Evolutionary conservation across 2,888 invertebrate species (phyloP), one percentile per base, ranked within the genome.

Genomic region (Melipona beecheii): DNA sequence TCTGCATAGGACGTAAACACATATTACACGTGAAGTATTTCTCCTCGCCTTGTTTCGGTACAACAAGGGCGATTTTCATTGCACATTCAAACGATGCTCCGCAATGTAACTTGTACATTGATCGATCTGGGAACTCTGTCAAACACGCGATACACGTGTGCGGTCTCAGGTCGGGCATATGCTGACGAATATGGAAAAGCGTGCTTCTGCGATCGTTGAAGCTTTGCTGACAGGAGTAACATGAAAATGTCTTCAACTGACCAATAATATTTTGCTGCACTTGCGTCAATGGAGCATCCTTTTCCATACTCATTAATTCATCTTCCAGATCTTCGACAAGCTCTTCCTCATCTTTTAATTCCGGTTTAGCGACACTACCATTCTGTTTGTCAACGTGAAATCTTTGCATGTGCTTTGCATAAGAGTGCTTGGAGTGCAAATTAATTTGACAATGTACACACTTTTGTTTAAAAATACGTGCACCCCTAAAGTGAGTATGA

Each of bases 81-180:
- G 96, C 96, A 85, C 96, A 96, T 80, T 96, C 96, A 15, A 94
- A 94, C 0, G 94, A 94, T 0, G 91, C 93, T 21, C 90, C 91
- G 71, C 94, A 94, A 68, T 94, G 94, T 0, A 91, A 52, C 15
- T 94, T 94, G 71, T 94, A 94, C 77, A 92, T 90, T 0, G 92
- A 89, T 17, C 93, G 91, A 78, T 94, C 94, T 0, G 92, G 89
- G 65, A 94, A 94, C 65, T 93, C 93, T 0, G 93, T 94, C 6
- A 94, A 85, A 70, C 94, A 94, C 2, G 94, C 94, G 58, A 94
- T 93, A 65, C 94, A 94, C 0, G 94, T 94, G 78, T 92, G 93
- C 0, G 94, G 92, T 52, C 93, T 80, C 3, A 94, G 68, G 75
- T 94, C 93, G 0, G 94, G 94, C 91, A 94, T 92, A 17, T 94